These are phyloP conservation scores for Cepaea hortensis DNA, from an alignment of 2,888 invertebrate species.

Conservation along the genomic window DNA sequence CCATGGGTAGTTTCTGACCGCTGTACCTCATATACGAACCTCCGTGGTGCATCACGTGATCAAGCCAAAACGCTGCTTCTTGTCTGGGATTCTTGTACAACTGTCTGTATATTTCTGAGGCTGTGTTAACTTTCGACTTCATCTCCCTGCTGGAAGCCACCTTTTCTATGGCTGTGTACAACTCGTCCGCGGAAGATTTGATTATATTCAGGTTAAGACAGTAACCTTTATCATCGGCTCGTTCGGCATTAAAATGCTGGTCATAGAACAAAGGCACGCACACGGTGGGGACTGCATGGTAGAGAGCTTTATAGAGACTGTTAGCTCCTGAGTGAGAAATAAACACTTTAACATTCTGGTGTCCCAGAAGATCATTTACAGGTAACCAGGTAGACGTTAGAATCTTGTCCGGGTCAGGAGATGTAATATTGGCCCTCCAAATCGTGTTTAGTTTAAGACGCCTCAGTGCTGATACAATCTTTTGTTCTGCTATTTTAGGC, in stretches of 20 bases:
- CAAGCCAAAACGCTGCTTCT: slow-evolving; percentile 31
- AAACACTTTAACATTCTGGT: neutral
- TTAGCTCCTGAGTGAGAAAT: slow-evolving; percentile 58
- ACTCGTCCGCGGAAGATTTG: neutral
- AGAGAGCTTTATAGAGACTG: slow-evolving; percentile 60
- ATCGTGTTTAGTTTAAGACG: neutral
- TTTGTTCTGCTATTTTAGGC: neutral
- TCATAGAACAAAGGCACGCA: slow-evolving; percentile 49
- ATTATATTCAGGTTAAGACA: neutral
- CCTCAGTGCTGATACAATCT: neutral
- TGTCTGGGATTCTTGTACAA: slow-evolving; percentile 21
- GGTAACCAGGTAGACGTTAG: slow-evolving; percentile 57
- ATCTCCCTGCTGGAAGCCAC: neutral
- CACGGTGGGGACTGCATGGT: slow-evolving; percentile 61
- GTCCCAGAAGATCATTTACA: slow-evolving; percentile 55
- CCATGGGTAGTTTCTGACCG: slow-evolving; percentile 23
- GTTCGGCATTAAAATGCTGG: neutral
- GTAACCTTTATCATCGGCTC: neutral
- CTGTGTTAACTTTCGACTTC: neutral
- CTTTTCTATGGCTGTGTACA: neutral
- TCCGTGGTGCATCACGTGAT: slow-evolving; percentile 26
- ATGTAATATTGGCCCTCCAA: slow-evolving; percentile 31
- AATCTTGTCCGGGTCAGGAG: slow-evolving; percentile 50
- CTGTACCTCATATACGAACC: slow-evolving; percentile 30
- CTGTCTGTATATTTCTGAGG: slow-evolving; percentile 20